Evolutionary conservation across 1,140 invertebrate genomes (phyloP), one percentile per base, ranked within the genome.

Genomic region (Oedothorax gibbosus): DNA sequence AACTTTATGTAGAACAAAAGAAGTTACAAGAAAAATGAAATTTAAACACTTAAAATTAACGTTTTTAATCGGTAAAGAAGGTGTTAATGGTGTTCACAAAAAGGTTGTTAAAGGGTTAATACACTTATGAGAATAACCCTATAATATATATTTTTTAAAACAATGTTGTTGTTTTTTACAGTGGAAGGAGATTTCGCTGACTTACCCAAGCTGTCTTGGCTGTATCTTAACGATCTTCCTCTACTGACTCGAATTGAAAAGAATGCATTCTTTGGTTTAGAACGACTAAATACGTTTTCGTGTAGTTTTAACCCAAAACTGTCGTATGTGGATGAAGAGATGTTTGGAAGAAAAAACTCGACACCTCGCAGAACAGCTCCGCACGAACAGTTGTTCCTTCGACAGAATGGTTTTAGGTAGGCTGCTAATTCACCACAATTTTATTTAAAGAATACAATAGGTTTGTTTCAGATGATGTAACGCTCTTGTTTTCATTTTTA

Each of bases 241-340:
- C 18, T 12, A 0, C 62, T 83, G 2, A 20, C 10, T 15, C 15
- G 71, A 11, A 75, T 83, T 0, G 80, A 83, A 11, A 83, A 83
- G 20, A 62, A 73, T 14, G 56, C 80, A 21, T 21, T 83, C 4
- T 35, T 51, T 6, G 71, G 71, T 4, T n/a, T 83, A 11, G 14
- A n/a, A 4, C 7, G n/a, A 7, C 60, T 83, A 7, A 83, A 83
- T 53, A 20, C 53, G 7, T 65, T 83, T 21, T 73, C 53, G 3
- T 83, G 80, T 60, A 83, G 80, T 21, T 83, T 53, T 51, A 83
- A 83, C 35, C 80, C 80, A 2, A 83, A 83, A 5, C 49, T 83
- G n/a, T 12, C 53, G 2, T 83, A 64, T 15, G 15, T 83, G 9
- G 69, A 83, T 54, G 49, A 64, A 35, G 80, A 65, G 9, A 71